Evolutionary conservation across 1,140 invertebrate genomes (phyloP), one percentile per base, ranked within the genome.

Genomic region (Ctenoplectra terminalis): DNA sequence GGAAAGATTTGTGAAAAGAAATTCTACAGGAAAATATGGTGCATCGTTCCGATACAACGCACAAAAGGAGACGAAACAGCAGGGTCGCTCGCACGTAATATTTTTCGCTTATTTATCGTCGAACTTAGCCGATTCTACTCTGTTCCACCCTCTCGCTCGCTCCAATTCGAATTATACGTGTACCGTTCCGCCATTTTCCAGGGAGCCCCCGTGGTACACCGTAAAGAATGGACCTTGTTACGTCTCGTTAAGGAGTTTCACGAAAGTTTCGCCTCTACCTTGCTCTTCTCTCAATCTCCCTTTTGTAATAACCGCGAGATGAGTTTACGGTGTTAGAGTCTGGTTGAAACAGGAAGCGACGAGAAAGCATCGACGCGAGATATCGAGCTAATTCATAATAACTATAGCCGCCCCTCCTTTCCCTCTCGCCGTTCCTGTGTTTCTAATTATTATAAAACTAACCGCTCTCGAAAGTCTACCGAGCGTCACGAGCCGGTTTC

Each of bases 201-300:
- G 37, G 52, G 34, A 54, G n/a, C 60, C 67, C 54, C 60, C 64
- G 75, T 84, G 69, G 83, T 70, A 64, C 72, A 26, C 67, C 71
- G 64, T 83, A 88, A 88, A 88, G 86, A 88, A 88, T 88, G 81
- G 81, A 88, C 77, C 80, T 81, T 88, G 86, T 88, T 88, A 88
- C 81, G 84, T 88, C 86, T 88, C 87, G 81, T 88, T 88, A 88
- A 88, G 87, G 81, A 88, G 87, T 88, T 88, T 84, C 84, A 63
- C 80, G 77, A 58, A 88, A 88, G 86, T 88, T 88, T 88, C 73
- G 58, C 66, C 61, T 75, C 63, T 48, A 46, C 83, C 82, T 76
- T 50, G 64, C 69, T 76, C 60, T 58, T 71, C 75, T 80, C 77
- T 70, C 81, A 74, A 87, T 87, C 85, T 71, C 60, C 43, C 86